Base-by-base conservation (phyloP, 1,140 invertebrate species). In the Drosophila littoralis region DNA sequence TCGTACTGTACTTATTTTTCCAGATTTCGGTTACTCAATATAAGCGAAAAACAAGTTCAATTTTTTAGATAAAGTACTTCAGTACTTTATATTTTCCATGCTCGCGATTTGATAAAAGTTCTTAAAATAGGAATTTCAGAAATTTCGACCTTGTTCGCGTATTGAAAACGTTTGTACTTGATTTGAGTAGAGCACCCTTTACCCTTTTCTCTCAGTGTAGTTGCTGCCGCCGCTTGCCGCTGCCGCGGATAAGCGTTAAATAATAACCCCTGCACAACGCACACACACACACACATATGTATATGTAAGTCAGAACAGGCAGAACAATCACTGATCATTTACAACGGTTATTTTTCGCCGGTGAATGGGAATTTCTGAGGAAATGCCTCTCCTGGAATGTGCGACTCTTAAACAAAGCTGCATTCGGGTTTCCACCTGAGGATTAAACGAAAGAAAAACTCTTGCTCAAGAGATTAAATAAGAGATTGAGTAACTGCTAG, bases 211-310 rank as follows among this genome's bases (percentile, higher is more conserved):
- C 45, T 46, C 2, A 46, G 45, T 46, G 45, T 22, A 22, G 13
- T 7, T 15, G 42, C 13, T 13, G 42, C 13, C 1, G 0, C 7
- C 0, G 42, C 7, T 10, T 68, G 65, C n/a, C n/a, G n/a, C n/a
- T 64, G 59, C 22, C 42, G 42, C 32, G 51, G 50, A 51, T 72
- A 72, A 72, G 69, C 69, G 52, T 58, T 72, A 66, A 66, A 72
- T 72, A 72, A 72, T 72, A 65, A 64, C 51, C 33, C 32, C 51
- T 40, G 40, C 28, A n/a, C 5, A 2, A 32, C 43, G 8, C 48
- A 50, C 15, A 50, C 2, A 28, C 45, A 42, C 7, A 22, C 22
- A 22, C 22, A 22, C 48, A 50, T 28, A n/a, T 8, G 28, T 17
- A 10, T 35, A n/a, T 45, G 28, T n/a, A 10, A 22, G 32, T 32